These are phyloP conservation scores for Siniperca chuatsi DNA, from an alignment of 2,113 vertebrate species.

Conservation along the genomic window DNA sequence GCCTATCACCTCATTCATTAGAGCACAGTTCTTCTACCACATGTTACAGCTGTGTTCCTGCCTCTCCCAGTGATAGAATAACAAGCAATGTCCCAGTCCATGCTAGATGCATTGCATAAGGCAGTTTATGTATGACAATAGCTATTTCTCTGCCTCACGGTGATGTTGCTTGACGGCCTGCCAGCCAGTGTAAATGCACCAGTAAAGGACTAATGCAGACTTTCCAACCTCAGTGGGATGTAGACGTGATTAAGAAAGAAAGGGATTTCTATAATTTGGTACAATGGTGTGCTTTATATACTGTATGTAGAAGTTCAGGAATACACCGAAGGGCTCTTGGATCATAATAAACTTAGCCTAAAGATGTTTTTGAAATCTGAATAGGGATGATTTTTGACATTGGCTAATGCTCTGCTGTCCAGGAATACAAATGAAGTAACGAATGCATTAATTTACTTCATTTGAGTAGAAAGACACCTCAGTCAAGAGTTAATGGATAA, in stretches of 20 bases:
- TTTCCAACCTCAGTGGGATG: conserved; percentile 34
- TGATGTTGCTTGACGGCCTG: conserved; percentile 4
- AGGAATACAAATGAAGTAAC: conserved; percentile 44
- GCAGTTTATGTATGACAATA: conserved; percentile 16
- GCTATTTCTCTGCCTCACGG: neutral
- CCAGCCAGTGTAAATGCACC: conserved; percentile 14
- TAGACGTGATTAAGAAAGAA: conserved; percentile 41
- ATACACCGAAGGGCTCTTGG: conserved; percentile 25
- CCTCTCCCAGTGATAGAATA: conserved; percentile 4
- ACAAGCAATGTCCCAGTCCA: neutral
- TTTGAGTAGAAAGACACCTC: conserved; percentile 3
- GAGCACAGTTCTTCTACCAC: conserved; percentile 30
- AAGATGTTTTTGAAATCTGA: conserved; percentile 50
- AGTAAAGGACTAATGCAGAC: conserved; percentile 18
- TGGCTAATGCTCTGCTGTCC: conserved; percentile 9
- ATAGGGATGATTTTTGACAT: conserved; percentile 42
- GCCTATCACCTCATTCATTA: conserved; percentile 69
- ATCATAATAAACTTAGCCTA: conserved; percentile 53
- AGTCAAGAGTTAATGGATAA: conserved; percentile 2
- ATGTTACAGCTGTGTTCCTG: conserved; percentile 54
- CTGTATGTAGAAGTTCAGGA: conserved; percentile 28
- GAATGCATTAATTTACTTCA: conserved; percentile 1
- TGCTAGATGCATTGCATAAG: neutral
- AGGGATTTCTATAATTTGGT: conserved; percentile 60
- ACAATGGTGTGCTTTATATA: conserved; percentile 5